phyloP scores from a whole-genome alignment of 2,797 vertebrate species.

The Lutjanus argentimaculatus region DNA sequence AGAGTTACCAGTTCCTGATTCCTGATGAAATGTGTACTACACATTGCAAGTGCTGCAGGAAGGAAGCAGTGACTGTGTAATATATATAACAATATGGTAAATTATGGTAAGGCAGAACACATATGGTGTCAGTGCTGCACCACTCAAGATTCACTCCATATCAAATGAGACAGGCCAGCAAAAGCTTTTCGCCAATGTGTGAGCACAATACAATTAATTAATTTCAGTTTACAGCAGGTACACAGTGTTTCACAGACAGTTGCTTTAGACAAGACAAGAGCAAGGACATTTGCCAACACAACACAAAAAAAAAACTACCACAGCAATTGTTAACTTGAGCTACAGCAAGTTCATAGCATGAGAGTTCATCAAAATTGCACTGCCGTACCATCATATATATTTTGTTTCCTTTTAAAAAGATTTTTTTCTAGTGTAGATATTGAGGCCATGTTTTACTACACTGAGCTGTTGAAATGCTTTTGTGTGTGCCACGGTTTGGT shows the following conservation, averaged over 20 bases:
- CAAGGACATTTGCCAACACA: too few relatives aligned
- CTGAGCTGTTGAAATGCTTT: too few relatives aligned
- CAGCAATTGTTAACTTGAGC: neutral
- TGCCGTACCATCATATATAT: neutral
- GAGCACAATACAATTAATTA: neutral
- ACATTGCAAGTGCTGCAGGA: slow-evolving; percentile 26
- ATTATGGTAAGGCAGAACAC: slow-evolving; percentile 3
- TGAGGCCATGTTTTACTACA: too few relatives aligned
- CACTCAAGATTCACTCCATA: neutral
- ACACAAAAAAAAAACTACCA: too few relatives aligned
- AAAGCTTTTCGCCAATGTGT: neutral
- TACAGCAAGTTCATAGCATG: neutral
- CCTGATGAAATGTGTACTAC: slow-evolving; percentile 45
- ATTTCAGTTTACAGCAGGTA: neutral
- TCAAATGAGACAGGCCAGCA: neutral
- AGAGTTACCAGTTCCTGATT: slow-evolving; percentile 44
- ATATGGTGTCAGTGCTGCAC: slow-evolving; percentile 4
- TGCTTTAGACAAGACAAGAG: neutral
- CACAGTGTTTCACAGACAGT: neutral
- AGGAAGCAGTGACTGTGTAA: slow-evolving; percentile 11
- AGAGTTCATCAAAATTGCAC: neutral
- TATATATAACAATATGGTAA: neutral
- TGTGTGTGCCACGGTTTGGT: too few relatives aligned
- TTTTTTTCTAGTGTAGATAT: too few relatives aligned
- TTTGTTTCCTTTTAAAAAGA: neutral